Percentiles rank a stretch among this genome's conserved stretches.
Conservation (phyloP, 1,140 invertebrate genomes). For the Drosophila murphyi region DNA sequence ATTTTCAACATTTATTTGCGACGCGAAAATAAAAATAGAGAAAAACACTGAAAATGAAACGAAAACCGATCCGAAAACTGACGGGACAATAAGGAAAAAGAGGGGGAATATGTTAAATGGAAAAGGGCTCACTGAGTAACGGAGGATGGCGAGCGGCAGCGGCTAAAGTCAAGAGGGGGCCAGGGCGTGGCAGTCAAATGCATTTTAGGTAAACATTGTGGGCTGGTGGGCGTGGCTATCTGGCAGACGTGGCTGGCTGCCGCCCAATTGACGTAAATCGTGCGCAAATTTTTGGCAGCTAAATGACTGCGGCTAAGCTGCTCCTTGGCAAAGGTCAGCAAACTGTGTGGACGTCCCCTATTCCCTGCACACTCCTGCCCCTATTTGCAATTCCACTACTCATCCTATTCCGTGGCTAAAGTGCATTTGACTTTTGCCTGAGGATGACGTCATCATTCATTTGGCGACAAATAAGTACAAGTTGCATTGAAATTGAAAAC, state of each 20-base stretch:
- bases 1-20: constrained; percentile 81
- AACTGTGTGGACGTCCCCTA: constrained; percentile 29
- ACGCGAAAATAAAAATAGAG: constrained; percentile 62
- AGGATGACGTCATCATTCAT: background rate
- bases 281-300: constrained; percentile 73
- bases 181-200: constrained; percentile 46
- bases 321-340: constrained; percentile 60
- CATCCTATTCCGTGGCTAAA: background rate
- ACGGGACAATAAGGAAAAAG: background rate
- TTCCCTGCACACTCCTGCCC: too few species aligned
- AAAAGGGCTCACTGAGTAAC: constrained; percentile 65
- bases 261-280: constrained; percentile 78
- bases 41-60: constrained; percentile 11
- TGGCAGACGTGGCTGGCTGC: constrained; percentile 39
- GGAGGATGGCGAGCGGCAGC: constrained; percentile 66
- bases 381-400: background rate
- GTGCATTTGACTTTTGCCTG: constrained; percentile 21
- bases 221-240: constrained; percentile 29
- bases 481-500: constrained; percentile 31
- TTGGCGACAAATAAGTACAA: background rate
- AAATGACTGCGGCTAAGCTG: constrained; percentile 68
- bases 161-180: constrained; percentile 21
- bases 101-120: constrained; percentile 55
- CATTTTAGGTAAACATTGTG: constrained; percentile 74
- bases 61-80: constrained; percentile 34